These are phyloP conservation scores for Limnephilus auricula DNA, from an alignment of 2,888 invertebrate genomes.

Conservation along the genomic window DNA sequence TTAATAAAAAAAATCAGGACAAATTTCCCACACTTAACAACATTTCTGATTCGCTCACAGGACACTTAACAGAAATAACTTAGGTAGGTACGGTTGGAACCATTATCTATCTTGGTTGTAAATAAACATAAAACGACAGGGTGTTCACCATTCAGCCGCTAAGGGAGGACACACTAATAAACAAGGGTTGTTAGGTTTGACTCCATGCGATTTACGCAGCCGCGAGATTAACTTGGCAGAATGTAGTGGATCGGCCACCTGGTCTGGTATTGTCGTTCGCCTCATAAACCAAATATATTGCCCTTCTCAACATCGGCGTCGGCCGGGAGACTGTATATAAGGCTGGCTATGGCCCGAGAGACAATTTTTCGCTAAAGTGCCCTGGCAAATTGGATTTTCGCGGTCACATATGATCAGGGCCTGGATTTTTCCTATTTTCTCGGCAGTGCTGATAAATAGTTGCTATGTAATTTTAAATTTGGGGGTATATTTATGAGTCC, in stretches of 20 bases:
- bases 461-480: not conserved
- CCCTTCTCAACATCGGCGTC: not conserved
- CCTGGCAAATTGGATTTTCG: slow-evolving; percentile 74
- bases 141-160: too few species aligned
- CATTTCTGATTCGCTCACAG: not conserved
- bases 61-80: not conserved
- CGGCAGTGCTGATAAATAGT: slow-evolving; percentile 15
- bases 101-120: not conserved
- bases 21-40: not conserved
- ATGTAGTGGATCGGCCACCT: not conserved
- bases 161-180: not conserved
- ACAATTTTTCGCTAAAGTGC: slow-evolving; percentile 78
- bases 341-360: slow-evolving; percentile 68
- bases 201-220: not conserved
- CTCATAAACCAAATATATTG: slow-evolving; percentile 48
- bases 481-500: not conserved
- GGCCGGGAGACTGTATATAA: slow-evolving; percentile 38
- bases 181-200: not conserved
- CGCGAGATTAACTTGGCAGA: not conserved
- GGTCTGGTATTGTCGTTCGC: slow-evolving; percentile 18
- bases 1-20: not conserved
- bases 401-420: slow-evolving; percentile 56
- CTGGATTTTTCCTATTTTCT: not conserved
- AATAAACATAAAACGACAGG: too few species aligned
- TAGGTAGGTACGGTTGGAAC: not conserved